Percentiles rank a stretch among this genome's conserved stretches.
These are phyloP conservation scores for Neomonachus schauinslandi DNA, from an alignment of 2,113 vertebrate species.

Conservation along the genomic window DNA sequence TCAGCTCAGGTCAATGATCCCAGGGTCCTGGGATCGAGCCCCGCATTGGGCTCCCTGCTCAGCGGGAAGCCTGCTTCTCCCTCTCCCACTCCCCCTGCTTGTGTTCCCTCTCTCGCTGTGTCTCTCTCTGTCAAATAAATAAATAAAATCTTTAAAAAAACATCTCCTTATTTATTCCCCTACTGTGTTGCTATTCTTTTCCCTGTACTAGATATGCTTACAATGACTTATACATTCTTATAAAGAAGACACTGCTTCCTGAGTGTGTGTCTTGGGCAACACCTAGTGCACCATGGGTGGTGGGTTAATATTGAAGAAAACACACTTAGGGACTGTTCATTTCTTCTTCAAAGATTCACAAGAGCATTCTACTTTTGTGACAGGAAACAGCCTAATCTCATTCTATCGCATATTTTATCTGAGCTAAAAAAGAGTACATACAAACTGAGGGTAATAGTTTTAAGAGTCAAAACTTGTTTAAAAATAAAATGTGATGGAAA, in stretches of 20 bases:
- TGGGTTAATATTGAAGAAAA: not conserved
- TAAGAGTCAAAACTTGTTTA: slow-evolving; percentile 46
- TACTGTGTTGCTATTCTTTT: slow-evolving; percentile 2
- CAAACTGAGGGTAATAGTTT: not conserved
- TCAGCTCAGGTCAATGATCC: no score
- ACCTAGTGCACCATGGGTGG: not conserved
- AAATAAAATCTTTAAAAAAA: no score
- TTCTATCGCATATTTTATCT: slow-evolving; percentile 10
- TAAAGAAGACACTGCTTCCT: not conserved
- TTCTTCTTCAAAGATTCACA: not conserved
- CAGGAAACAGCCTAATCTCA: slow-evolving; percentile 1
- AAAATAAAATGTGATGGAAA: slow-evolving; percentile 47
- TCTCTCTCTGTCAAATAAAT: no score
- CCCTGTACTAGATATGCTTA: not conserved
- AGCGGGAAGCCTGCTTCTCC: no score
- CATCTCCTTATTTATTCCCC: not conserved
- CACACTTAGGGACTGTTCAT: not conserved
- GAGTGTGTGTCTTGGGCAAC: not conserved
- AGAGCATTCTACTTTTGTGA: not conserved
- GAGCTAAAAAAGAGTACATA: not conserved
- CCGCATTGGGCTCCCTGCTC: no score
- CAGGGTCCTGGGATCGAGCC: no score
- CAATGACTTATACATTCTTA: not conserved
- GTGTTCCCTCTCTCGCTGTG: no score
- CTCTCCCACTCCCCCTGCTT: no score